phyloP scores from a whole-genome alignment of 2,797 vertebrate genomes.

The Heterohyrax brucei region DNA sequence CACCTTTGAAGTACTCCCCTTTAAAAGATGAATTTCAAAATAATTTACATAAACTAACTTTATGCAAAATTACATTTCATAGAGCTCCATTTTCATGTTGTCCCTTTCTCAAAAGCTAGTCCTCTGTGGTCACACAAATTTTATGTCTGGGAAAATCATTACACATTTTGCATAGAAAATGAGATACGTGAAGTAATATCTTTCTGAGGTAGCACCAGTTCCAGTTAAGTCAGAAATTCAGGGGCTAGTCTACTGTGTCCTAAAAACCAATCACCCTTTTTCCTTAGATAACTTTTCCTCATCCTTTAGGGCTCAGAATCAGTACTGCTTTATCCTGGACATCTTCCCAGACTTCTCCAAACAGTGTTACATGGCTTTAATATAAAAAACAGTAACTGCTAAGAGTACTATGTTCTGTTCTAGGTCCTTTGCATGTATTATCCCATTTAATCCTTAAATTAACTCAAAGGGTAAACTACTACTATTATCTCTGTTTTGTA shows the following conservation, averaged over 20 bases:
- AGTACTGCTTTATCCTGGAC: background rate
- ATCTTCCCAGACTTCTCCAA: background rate
- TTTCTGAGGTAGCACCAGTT: background rate
- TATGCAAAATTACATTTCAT: conserved; percentile 22
- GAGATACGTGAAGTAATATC: background rate
- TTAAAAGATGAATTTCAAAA: background rate
- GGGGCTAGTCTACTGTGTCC: background rate
- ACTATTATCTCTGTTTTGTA: background rate
- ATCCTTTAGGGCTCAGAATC: background rate
- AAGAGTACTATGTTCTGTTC: background rate
- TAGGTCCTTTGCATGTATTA: background rate
- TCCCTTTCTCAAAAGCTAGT: background rate
- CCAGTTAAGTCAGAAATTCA: background rate
- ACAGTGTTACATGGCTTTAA: background rate
- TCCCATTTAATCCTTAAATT: background rate
- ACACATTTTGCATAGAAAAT: background rate
- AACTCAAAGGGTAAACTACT: background rate
- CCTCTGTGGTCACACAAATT: conserved; percentile 15
- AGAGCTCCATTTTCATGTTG: conserved; percentile 47
- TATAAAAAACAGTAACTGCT: background rate
- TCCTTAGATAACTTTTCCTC: conserved; percentile 24
- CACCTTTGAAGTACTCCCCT: no score
- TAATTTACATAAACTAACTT: conserved; percentile 30
- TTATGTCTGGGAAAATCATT: conserved; percentile 8
- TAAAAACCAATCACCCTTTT: conserved; percentile 6